phyloP scores from a whole-genome alignment of 2,797 vertebrate species.

The Malurus leucopterus region DNA sequence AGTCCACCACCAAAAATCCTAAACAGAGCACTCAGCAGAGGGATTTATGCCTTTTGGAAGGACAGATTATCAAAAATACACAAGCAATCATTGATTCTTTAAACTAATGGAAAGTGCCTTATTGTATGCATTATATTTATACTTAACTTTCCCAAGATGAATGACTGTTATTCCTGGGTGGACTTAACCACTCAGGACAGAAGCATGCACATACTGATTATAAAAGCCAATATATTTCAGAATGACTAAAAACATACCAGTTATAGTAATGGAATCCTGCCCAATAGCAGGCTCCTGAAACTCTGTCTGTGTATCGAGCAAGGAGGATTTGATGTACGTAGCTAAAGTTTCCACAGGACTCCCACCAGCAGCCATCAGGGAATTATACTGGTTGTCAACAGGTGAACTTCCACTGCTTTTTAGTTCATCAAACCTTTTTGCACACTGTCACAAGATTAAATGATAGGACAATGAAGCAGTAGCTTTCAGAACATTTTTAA shows the following conservation, averaged over 20 bases:
- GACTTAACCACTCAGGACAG: not conserved
- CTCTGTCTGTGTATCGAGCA: conserved; percentile 76
- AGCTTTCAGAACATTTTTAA: conserved; percentile 12
- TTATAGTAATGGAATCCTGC: conserved; percentile 77
- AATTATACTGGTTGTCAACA: conserved; percentile 88
- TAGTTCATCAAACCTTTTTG: conserved; percentile 91
- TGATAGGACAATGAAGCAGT: conserved; percentile 40
- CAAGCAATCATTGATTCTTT: not conserved
- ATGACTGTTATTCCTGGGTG: not conserved
- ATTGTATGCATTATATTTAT: not conserved
- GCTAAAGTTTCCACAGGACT: conserved; percentile 79
- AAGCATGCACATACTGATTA: conserved; percentile 15
- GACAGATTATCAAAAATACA: not conserved
- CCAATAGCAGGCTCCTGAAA: conserved; percentile 70
- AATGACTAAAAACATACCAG: conserved; percentile 73
- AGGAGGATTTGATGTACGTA: conserved; percentile 80
- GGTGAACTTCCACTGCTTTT: conserved; percentile 83
- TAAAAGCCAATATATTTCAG: not conserved
- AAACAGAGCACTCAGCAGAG: not conserved
- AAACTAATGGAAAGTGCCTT: not conserved
- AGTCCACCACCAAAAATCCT: not conserved
- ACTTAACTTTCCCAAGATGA: not conserved
- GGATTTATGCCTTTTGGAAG: not conserved
- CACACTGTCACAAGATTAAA: conserved; percentile 80
- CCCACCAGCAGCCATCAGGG: conserved; percentile 75